Percentiles rank a stretch among this genome's conserved stretches.
Evolutionary conservation across 1,140 invertebrate genomes (phyloP).

Genomic region (Condylostylus longicornis): DNA sequence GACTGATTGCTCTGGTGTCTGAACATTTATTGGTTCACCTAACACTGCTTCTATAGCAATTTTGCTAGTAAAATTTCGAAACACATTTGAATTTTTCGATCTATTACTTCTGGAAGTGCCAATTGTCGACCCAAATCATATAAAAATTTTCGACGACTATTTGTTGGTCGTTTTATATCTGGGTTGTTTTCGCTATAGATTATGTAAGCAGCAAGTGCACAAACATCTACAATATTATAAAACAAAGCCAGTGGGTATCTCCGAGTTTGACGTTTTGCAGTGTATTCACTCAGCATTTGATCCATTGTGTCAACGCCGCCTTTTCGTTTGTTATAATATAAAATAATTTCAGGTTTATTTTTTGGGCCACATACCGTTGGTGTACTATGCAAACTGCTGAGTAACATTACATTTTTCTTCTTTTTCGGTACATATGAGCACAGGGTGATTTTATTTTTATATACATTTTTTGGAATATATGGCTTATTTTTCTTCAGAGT

Average conservation of each 20-base stretch:
- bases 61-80: neutral
- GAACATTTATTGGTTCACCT: neutral
- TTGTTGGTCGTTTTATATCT: neutral
- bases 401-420: conserved; percentile 13
- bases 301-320: conserved; percentile 33
- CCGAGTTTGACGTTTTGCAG: conserved; percentile 11
- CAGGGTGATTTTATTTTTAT: too few relatives aligned
- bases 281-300: conserved; percentile 19
- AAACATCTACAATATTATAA: conserved; percentile 20
- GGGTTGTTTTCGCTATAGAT: conserved; percentile 5
- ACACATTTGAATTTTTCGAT: neutral
- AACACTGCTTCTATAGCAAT: conserved; percentile 1
- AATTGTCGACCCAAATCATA: neutral
- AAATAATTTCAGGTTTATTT: conserved; percentile 27
- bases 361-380: conserved; percentile 6
- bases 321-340: conserved; percentile 32
- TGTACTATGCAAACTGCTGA: conserved; percentile 15
- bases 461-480: too few relatives aligned
- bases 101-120: neutral
- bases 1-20: neutral
- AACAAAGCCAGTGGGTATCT: conserved; percentile 23
- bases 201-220: conserved; percentile 1
- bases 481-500: too few relatives aligned
- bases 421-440: conserved; percentile 16
- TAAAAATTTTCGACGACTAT: conserved; percentile 1